Percentiles rank a stretch among this genome's conserved stretches.
Conservation (phyloP, 2,888 invertebrate species). For the Liodrosophila aerea region DNA sequence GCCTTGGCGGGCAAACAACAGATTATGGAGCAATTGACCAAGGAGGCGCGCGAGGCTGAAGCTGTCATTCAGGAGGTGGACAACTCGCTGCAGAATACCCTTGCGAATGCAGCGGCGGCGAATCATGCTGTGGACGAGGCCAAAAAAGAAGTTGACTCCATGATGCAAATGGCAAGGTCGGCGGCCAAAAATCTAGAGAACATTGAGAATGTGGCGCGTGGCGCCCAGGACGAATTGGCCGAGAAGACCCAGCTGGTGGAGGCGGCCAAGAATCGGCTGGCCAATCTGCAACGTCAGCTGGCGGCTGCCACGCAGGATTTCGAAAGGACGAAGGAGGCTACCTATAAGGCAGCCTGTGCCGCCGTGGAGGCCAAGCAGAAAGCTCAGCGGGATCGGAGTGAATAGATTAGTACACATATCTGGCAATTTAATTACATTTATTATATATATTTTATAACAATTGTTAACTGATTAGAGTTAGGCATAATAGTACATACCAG, state of each 20-base stretch:
- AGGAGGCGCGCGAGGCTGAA: conserved; percentile 87
- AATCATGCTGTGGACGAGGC: conserved; percentile 86
- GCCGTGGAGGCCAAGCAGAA: conserved; percentile 87
- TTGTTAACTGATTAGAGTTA: too few relatives aligned
- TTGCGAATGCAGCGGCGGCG: conserved; percentile 86
- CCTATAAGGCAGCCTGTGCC: conserved; percentile 87
- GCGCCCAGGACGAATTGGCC: conserved; percentile 85
- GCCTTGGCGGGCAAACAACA: conserved; percentile 88
- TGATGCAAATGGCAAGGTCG: conserved; percentile 82
- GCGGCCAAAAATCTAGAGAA: conserved; percentile 85
- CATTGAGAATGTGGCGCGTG: conserved; percentile 85
- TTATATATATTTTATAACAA: too few relatives aligned
- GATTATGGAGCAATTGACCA: conserved; percentile 87
- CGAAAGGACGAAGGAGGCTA: conserved; percentile 87
- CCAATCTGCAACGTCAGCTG: conserved; percentile 85
- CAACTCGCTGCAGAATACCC: conserved; percentile 85
- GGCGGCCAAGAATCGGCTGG: conserved; percentile 86
- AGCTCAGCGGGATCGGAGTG: conserved; percentile 55
- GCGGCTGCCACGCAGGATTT: conserved; percentile 86
- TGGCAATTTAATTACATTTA: too few relatives aligned
- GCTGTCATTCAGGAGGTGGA: conserved; percentile 86
- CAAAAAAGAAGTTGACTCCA: conserved; percentile 83
- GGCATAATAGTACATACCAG: too few relatives aligned
- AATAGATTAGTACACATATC: too few relatives aligned
- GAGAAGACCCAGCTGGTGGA: conserved; percentile 88